Conservation (phyloP, 2,888 invertebrate species). For the Limnephilus lunatus region DNA sequence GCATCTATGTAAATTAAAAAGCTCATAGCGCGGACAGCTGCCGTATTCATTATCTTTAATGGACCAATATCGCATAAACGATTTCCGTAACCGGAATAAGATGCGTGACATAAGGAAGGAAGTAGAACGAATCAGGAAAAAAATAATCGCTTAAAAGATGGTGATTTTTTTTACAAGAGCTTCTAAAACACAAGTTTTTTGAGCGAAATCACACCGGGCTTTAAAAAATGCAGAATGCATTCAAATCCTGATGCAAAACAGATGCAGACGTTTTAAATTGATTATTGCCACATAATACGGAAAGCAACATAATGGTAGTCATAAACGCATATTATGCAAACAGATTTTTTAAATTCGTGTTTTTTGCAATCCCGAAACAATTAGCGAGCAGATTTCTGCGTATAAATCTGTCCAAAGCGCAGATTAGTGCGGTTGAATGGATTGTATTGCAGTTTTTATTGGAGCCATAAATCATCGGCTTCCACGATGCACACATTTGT, state of each 20-base stretch:
- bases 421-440: neutral
- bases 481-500: neutral
- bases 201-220: neutral
- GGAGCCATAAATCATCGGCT: neutral
- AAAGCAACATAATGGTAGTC: neutral
- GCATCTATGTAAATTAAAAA: neutral
- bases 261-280: neutral
- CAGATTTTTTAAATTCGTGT: neutral
- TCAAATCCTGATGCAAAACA: neutral
- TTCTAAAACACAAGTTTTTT: neutral
- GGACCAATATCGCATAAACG: slow-evolving; percentile 23
- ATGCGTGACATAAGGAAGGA: slow-evolving; percentile 30
- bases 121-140: slow-evolving; percentile 27
- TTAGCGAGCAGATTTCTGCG: slow-evolving; percentile 7
- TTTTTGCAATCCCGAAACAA: slow-evolving; percentile 7
- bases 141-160: neutral
- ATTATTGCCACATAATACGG: neutral
- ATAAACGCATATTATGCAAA: neutral
- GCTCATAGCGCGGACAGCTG: neutral
- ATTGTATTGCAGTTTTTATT: neutral
- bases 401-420: slow-evolving; percentile 24
- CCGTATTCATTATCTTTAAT: neutral
- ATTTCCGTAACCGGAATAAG: slow-evolving; percentile 33
- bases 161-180: slow-evolving; percentile 16
- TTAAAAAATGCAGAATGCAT: slow-evolving; percentile 15